A percentile compares a stretch with the other conserved stretches of the same genome.
phyloP scores from a whole-genome alignment of 2,797 vertebrate genomes.

The Falco naumanni region DNA sequence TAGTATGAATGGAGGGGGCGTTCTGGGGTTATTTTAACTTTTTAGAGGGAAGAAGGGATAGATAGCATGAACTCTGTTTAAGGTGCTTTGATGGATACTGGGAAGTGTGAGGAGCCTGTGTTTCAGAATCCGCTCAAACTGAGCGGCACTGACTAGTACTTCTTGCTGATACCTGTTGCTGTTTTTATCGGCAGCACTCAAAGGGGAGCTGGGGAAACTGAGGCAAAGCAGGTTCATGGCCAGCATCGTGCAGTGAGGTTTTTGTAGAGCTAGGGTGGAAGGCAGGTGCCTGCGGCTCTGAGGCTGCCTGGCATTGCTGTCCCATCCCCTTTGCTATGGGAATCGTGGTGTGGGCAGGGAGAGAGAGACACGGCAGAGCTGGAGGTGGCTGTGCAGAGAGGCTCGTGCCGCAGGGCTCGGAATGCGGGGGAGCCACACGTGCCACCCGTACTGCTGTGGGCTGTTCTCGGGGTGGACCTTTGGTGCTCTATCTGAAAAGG shows the following conservation, averaged over 20 bases:
- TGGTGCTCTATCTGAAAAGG: not conserved
- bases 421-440: accelerated
- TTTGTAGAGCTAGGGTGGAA: not conserved
- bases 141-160: not conserved
- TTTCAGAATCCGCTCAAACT: not conserved
- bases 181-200: not conserved
- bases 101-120: not conserved
- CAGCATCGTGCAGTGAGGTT: not conserved
- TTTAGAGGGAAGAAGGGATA: not conserved
- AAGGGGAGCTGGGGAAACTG: not conserved
- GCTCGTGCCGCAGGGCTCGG: not conserved
- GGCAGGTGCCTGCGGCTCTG: not conserved
- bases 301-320: not conserved
- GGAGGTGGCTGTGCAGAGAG: accelerated
- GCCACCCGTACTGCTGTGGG: accelerated
- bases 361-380: not conserved
- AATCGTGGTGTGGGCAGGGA: not conserved
- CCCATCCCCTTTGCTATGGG: not conserved
- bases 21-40: not conserved
- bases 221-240: not conserved
- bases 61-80: not conserved
- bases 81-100: accelerated
- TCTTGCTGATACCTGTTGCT: too few relatives aligned
- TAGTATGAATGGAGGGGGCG: accelerated
- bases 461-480: accelerated